Percentiles rank a stretch among this genome's conserved stretches.
phyloP scores from a whole-genome alignment of 2,888 invertebrate species.

The Cryptocheilus praepositus region DNA sequence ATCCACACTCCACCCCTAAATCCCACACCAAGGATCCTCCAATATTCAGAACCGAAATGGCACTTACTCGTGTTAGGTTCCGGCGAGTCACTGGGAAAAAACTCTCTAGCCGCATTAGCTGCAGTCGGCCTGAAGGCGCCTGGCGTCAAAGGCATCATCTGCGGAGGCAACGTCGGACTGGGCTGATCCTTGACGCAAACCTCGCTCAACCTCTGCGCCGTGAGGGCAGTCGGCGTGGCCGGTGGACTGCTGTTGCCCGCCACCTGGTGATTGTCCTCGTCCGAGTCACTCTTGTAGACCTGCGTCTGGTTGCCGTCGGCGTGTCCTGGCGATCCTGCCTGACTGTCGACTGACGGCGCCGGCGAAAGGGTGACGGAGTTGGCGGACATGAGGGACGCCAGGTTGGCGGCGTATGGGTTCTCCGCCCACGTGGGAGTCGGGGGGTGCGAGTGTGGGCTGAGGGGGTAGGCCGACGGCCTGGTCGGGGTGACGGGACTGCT shows the following conservation, averaged over 20 bases:
- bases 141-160: constrained; percentile 72
- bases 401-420: constrained; percentile 78
- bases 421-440: constrained; percentile 86
- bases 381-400: constrained; percentile 85
- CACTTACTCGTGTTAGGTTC: constrained; percentile 92
- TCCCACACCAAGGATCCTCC: no score
- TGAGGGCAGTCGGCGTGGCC: constrained; percentile 76
- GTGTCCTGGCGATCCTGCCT: constrained; percentile 90
- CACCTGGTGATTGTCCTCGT: constrained; percentile 80
- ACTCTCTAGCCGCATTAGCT: constrained; percentile 79
- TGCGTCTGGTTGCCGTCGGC: constrained; percentile 76
- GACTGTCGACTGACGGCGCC: constrained; percentile 91
- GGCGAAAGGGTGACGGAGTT: constrained; percentile 94
- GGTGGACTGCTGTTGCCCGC: constrained; percentile 77
- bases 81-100: constrained; percentile 87
- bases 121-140: constrained; percentile 74
- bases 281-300: constrained; percentile 80
- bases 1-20: no score
- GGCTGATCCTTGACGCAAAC: constrained; percentile 72
- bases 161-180: constrained; percentile 69
- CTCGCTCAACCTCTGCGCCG: constrained; percentile 72
- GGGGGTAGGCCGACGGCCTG: constrained; percentile 83
- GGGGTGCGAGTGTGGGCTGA: constrained; percentile 88
- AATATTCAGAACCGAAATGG: no score
- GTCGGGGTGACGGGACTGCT: constrained; percentile 90